Conservation (phyloP, 2,797 vertebrate genomes). For the Nyctibius grandis region DNA sequence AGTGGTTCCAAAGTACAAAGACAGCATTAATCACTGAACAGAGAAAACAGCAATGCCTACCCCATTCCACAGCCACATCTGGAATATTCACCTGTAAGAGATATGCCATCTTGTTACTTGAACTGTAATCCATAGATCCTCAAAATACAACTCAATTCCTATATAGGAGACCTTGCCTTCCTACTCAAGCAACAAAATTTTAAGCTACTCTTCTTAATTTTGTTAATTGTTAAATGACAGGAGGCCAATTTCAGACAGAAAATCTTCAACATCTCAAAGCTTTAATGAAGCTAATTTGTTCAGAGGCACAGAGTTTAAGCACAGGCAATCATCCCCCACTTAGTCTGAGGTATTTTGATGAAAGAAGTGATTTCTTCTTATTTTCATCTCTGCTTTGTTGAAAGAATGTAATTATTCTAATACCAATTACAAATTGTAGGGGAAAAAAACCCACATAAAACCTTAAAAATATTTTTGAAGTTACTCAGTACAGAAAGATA, state of each 20-base stretch:
- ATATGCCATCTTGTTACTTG: not conserved
- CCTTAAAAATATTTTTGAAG: not conserved
- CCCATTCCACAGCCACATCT: not conserved
- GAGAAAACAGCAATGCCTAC: not conserved
- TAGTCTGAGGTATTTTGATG: not conserved
- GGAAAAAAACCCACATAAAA: not conserved
- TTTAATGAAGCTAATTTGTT: not conserved
- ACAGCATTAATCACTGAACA: not conserved
- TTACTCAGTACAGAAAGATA: not conserved
- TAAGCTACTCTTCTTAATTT: not conserved
- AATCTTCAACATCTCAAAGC: not conserved
- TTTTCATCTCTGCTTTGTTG: not conserved
- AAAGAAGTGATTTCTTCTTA: not conserved
- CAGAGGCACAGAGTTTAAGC: not conserved
- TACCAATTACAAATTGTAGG: not conserved
- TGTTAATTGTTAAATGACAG: not conserved
- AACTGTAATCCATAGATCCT: not conserved
- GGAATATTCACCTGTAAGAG: not conserved
- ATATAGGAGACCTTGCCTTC: not conserved
- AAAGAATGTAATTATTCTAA: not conserved
- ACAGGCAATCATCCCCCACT: not conserved
- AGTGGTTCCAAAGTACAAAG: not conserved
- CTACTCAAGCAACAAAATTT: not conserved
- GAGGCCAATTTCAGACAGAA: not conserved
- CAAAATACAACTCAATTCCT: not conserved